Evolutionary conservation across 2,113 vertebrate species (phyloP).

Genomic region (Campylomormyrus tamandua): DNA sequence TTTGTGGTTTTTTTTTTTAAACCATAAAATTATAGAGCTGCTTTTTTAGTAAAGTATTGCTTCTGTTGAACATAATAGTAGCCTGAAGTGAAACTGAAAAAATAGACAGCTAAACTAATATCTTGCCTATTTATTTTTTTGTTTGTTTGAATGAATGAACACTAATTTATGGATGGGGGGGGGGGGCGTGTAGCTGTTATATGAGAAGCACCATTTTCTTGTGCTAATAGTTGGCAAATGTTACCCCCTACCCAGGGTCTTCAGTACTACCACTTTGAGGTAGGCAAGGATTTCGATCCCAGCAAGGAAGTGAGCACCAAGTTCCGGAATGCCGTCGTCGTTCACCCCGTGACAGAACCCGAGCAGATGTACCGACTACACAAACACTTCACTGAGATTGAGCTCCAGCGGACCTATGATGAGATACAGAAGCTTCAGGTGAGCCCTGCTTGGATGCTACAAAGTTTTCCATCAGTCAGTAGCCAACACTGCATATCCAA

Average conservation of each 20-base stretch:
- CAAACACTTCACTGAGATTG: slow-evolving; percentile 80
- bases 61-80: not conserved
- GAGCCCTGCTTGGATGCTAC: slow-evolving; percentile 29
- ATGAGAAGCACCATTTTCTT: not conserved
- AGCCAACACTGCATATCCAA: not conserved
- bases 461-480: not conserved
- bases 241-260: slow-evolving; percentile 58
- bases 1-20: not conserved
- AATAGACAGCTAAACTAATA: not conserved
- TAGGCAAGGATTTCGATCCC: slow-evolving; percentile 69
- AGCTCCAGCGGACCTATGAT: slow-evolving; percentile 84
- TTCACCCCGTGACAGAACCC: slow-evolving; percentile 83
- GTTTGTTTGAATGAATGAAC: not conserved
- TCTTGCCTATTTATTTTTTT: not conserved
- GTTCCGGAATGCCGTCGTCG: slow-evolving; percentile 74
- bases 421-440: slow-evolving; percentile 94
- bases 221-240: not conserved
- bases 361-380: slow-evolving; percentile 91
- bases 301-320: slow-evolving; percentile 63
- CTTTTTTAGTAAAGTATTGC: not conserved
- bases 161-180: not conserved
- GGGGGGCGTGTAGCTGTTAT: not conserved
- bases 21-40: not conserved
- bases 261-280: slow-evolving; percentile 74
- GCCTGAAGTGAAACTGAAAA: not conserved